Evolutionary conservation across 2,113 vertebrate genomes (phyloP).

Genomic region (Xenopus borealis): DNA sequence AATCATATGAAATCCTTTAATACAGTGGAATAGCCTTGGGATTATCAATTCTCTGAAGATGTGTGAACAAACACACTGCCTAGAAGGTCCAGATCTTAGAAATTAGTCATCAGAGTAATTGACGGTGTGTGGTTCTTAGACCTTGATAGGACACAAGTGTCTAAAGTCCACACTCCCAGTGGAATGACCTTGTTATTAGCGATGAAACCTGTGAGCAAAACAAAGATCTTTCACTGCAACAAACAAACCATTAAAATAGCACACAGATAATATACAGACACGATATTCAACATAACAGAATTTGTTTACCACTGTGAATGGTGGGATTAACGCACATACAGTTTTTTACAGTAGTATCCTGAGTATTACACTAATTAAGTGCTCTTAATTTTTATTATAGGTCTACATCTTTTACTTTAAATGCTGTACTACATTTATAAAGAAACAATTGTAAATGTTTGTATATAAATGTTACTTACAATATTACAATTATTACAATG

Average conservation of each 20-base stretch:
- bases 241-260: conserved; percentile 38
- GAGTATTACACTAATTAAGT: too few species aligned
- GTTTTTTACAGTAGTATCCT: too few species aligned
- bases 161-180: conserved; percentile 16
- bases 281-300: neutral
- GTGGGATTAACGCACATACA: too few species aligned
- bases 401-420: too few species aligned
- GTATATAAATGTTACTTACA: too few species aligned
- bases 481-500: too few species aligned
- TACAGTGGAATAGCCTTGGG: conserved; percentile 22
- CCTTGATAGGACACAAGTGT: conserved; percentile 43
- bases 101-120: conserved; percentile 36
- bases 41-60: conserved; percentile 24
- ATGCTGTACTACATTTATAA: too few species aligned
- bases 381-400: too few species aligned
- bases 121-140: conserved; percentile 11
- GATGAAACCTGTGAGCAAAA: conserved; percentile 39
- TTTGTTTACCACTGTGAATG: too few species aligned
- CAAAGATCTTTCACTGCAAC: conserved; percentile 4
- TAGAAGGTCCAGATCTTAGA: conserved; percentile 10
- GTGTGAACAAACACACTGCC: conserved; percentile 25
- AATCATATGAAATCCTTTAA: conserved; percentile 3
- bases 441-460: too few species aligned
- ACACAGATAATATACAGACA: neutral
- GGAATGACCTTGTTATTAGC: conserved; percentile 7